Evolutionary conservation across 2,797 vertebrate genomes (phyloP).

Genomic region (Hylomyscus alleni): DNA sequence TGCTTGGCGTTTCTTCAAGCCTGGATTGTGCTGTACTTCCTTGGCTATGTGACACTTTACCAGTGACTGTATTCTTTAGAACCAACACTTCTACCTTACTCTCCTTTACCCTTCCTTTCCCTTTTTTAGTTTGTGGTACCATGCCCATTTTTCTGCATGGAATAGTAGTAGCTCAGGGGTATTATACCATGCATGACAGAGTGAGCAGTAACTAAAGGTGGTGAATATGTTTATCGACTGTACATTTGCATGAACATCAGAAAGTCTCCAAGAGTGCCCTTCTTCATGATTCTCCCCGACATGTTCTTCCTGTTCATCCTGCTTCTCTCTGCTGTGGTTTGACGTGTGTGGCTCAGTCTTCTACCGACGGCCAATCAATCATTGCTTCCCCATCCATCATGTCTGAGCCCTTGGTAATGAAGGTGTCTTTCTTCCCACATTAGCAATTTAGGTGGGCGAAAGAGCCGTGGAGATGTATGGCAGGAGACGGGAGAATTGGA

Average conservation of each 20-base stretch:
- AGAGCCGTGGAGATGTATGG: slow-evolving; percentile 84
- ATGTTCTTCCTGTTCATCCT: not conserved
- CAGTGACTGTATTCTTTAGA: slow-evolving; percentile 11
- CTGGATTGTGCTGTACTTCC: not conserved
- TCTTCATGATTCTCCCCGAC: slow-evolving; percentile 47
- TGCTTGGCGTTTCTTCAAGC: not conserved
- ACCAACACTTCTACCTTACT: not conserved
- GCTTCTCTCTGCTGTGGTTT: slow-evolving; percentile 64
- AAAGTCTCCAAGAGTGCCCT: slow-evolving; percentile 16
- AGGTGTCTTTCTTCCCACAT: slow-evolving; percentile 86
- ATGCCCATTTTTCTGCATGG: not conserved
- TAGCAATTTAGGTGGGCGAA: slow-evolving; percentile 85
- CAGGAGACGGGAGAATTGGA: slow-evolving; percentile 83
- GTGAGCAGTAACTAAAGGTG: not conserved
- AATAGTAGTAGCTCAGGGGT: not conserved
- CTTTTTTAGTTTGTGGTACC: not conserved
- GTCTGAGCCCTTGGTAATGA: slow-evolving; percentile 79
- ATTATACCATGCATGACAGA: not conserved
- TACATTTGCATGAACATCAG: not conserved
- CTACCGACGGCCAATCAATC: slow-evolving; percentile 85
- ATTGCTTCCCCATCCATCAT: slow-evolving; percentile 83
- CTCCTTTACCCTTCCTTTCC: not conserved
- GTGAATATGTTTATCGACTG: slow-evolving; percentile 20
- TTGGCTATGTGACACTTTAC: not conserved
- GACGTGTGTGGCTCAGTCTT: slow-evolving; percentile 74